Evolutionary conservation across 1,140 invertebrate genomes (phyloP), one percentile per base, ranked within the genome.

Genomic region (Linepithema humile): DNA sequence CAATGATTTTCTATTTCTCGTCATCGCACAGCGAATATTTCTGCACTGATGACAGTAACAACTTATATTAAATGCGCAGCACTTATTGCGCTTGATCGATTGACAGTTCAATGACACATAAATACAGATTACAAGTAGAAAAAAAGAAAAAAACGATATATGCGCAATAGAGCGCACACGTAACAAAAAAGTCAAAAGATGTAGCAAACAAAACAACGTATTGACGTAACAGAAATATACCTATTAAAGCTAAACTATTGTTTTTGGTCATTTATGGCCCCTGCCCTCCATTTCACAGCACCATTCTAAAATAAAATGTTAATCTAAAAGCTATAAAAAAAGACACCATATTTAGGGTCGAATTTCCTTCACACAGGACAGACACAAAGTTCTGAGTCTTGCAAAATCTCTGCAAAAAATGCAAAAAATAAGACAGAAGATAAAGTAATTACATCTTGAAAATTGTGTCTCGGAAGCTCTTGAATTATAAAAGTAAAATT

Each of bases 261-360:
- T 57, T 80, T 80, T 80, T 80, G 64, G 64, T 80, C 64, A 69
- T 55, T 69, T 53, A 55, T 80, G 64, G 75, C 64, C 75, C 75
- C 35, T 80, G 70, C n/a, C 43, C 20, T 73, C 17, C 26, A 6
- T 55, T 17, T 70, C 35, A 80, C 35, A 53, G 9, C 35, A 10
- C 59, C 10, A 3, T 43, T 40, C 26, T 40, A 80, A 80, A 69
- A 70, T 69, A 69, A 80, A 70, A 80, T 55, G 17, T 40, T 69
- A 80, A 62, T 80, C 48, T 67, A 69, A 69, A 55, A 55, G 5
- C 62, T 80, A 78, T 12, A 40, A 43, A 35, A 40, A 32, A 1
- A 15, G 3, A 69, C 23, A 55, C 7, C 15, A 23, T 23, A n/a
- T 69, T 65, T 29, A 80, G 48, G 26, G 26, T 69, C 60, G 20